Conservation (phyloP, 2,797 vertebrate genomes). For the Ctenochaetus hawaiiensis region DNA sequence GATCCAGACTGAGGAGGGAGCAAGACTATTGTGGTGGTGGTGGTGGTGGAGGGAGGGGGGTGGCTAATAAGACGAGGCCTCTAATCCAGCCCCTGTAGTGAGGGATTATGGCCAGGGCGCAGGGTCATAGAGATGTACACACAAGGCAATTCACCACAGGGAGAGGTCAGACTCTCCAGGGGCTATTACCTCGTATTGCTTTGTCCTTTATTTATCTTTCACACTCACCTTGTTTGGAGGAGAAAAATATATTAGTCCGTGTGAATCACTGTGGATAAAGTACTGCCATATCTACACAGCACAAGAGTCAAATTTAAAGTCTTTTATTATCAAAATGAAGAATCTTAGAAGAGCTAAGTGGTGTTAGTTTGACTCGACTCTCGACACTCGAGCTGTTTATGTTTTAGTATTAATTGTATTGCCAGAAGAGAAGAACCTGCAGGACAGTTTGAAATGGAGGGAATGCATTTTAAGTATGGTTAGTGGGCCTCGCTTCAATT, state of each 20-base stretch:
- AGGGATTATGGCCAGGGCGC: constrained; percentile 70
- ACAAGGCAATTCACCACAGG: constrained; percentile 57
- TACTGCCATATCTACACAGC: constrained; percentile 9
- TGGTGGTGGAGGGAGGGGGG: constrained; percentile 12
- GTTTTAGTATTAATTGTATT: neutral
- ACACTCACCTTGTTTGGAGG: constrained; percentile 63
- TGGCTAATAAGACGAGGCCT: constrained; percentile 77
- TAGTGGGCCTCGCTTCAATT: neutral
- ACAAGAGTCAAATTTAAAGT: constrained; percentile 49
- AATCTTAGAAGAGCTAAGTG: constrained; percentile 14
- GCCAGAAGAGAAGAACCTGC: neutral
- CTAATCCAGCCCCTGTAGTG: constrained; percentile 79
- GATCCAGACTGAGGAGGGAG: constrained; percentile 76
- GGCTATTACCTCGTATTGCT: constrained; percentile 65
- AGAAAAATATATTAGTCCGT: constrained; percentile 64
- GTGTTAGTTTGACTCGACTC: neutral
- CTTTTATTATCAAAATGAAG: constrained; percentile 34
- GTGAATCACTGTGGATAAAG: constrained; percentile 35
- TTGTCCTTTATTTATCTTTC: constrained; percentile 75
- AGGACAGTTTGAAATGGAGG: constrained; percentile 13
- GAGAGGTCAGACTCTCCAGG: constrained; percentile 59
- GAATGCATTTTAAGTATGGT: neutral
- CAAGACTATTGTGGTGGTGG: constrained; percentile 24
- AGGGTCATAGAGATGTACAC: constrained; percentile 68
- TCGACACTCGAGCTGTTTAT: too few species aligned